A percentile compares a stretch with the other conserved stretches of the same genome.
Evolutionary conservation across 2,888 invertebrate species (phyloP).

Genomic region (Melikaiella ostensackeni): DNA sequence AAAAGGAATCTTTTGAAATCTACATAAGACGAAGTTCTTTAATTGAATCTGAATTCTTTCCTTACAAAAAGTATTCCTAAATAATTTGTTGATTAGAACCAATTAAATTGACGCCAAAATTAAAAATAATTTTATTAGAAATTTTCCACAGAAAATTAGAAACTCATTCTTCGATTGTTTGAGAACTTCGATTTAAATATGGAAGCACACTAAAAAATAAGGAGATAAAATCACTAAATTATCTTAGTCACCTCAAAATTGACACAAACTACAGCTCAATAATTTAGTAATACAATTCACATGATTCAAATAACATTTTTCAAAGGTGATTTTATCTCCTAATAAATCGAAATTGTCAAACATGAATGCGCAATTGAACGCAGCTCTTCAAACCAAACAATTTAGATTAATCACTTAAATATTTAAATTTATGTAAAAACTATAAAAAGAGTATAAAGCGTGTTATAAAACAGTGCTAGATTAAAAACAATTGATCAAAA

Average conservation of each 20-base stretch:
- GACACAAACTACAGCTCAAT: too few relatives aligned
- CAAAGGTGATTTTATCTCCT: constrained; percentile 10
- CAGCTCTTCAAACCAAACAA: constrained; percentile 7
- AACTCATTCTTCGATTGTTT: not conserved
- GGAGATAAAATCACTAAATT: constrained; percentile 8
- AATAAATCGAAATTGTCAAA: constrained; percentile 7
- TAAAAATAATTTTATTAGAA: too few relatives aligned
- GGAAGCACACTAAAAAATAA: not conserved
- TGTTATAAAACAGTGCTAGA: constrained; percentile 18
- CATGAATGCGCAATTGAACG: not conserved
- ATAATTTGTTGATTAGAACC: not conserved
- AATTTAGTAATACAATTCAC: too few relatives aligned
- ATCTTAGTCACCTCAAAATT: too few relatives aligned
- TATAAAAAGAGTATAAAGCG: constrained; percentile 12
- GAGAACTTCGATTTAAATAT: constrained; percentile 8
- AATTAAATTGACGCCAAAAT: not conserved
- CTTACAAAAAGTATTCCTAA: not conserved
- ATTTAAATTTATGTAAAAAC: not conserved
- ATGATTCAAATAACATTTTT: not conserved
- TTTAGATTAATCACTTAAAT: not conserved
- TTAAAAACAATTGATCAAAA: constrained; percentile 6
- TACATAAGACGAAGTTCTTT: not conserved
- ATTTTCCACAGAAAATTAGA: too few relatives aligned
- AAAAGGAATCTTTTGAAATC: too few relatives aligned
- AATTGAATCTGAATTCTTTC: not conserved